Conservation (phyloP, 2,888 invertebrate species). For the Lithophane ornitopus region DNA sequence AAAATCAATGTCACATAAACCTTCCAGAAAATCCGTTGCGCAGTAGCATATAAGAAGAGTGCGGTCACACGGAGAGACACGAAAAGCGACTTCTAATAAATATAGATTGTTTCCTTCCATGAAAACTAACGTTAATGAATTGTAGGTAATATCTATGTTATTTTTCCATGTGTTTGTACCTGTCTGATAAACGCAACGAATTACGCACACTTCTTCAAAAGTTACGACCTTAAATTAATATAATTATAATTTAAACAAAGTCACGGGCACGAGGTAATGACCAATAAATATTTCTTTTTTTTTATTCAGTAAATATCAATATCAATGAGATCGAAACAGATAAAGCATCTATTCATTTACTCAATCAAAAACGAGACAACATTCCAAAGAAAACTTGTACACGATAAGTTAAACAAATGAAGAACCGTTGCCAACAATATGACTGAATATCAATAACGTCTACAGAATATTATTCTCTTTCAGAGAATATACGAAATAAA, state of each 20-base stretch:
- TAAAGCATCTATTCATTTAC: slow-evolving; percentile 9
- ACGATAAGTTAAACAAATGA: slow-evolving; percentile 40
- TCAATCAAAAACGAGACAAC: slow-evolving; percentile 33
- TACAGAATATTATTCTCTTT: slow-evolving; percentile 24
- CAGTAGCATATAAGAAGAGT: background rate
- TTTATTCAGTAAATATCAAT: background rate
- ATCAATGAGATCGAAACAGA: background rate
- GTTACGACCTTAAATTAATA: background rate
- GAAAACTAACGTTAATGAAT: background rate
- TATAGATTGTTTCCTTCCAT: background rate
- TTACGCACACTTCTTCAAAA: background rate
- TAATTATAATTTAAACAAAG: too few species aligned
- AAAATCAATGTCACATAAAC: background rate
- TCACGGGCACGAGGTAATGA: too few species aligned
- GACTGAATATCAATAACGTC: slow-evolving; percentile 40
- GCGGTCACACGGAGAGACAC: background rate
- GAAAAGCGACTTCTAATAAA: background rate
- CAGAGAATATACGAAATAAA: slow-evolving; percentile 46
- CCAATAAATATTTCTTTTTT: background rate
- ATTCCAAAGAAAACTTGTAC: slow-evolving; percentile 29
- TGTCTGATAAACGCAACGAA: background rate
- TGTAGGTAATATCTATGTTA: too few species aligned
- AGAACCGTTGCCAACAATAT: slow-evolving; percentile 29
- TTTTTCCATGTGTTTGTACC: background rate
- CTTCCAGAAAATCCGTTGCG: background rate